These are phyloP conservation scores for Galago senegalensis DNA, from an alignment of 2,797 vertebrate genomes.

Conservation along the genomic window DNA sequence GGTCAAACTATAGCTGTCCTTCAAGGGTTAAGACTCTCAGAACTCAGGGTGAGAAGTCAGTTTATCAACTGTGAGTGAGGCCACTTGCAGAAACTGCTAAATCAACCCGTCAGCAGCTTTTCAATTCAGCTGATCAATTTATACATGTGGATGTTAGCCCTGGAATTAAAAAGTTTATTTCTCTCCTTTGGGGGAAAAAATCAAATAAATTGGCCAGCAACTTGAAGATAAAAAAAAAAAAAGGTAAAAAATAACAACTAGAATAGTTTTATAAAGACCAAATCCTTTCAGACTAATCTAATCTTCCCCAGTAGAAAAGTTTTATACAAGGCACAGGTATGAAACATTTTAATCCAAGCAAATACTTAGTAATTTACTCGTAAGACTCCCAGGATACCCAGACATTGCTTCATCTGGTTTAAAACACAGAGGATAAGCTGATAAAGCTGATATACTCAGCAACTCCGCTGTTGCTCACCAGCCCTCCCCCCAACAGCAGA, in stretches of 20 bases:
- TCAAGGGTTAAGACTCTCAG: slow-evolving; percentile 62
- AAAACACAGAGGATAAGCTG: slow-evolving; percentile 43
- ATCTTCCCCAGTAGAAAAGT: slow-evolving; percentile 56
- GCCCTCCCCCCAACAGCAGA: slow-evolving; percentile 1
- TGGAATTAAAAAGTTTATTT: slow-evolving; percentile 70
- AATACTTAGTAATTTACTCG: slow-evolving; percentile 61
- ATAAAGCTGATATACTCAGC: slow-evolving; percentile 58
- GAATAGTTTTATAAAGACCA: slow-evolving; percentile 64
- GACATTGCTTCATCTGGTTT: slow-evolving; percentile 35
- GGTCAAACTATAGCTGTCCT: background rate
- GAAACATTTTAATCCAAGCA: slow-evolving; percentile 60
- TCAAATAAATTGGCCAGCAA: slow-evolving; percentile 59
- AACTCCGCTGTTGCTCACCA: background rate
- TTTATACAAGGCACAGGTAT: background rate
- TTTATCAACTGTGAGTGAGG: slow-evolving; percentile 72
- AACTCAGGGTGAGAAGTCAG: background rate
- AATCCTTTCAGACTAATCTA: slow-evolving; percentile 65
- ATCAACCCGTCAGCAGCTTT: slow-evolving; percentile 54
- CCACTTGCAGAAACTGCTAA: background rate
- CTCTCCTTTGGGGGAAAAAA: slow-evolving; percentile 3
- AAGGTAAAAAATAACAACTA: slow-evolving; percentile 41
- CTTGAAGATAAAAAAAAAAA: slow-evolving; percentile 55
- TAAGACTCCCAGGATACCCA: slow-evolving; percentile 15
- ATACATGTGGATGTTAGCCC: slow-evolving; percentile 44
- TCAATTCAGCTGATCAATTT: slow-evolving; percentile 59